These are phyloP conservation scores for Melanostoma scalare DNA, from an alignment of 2,888 invertebrate genomes.

Conservation along the genomic window DNA sequence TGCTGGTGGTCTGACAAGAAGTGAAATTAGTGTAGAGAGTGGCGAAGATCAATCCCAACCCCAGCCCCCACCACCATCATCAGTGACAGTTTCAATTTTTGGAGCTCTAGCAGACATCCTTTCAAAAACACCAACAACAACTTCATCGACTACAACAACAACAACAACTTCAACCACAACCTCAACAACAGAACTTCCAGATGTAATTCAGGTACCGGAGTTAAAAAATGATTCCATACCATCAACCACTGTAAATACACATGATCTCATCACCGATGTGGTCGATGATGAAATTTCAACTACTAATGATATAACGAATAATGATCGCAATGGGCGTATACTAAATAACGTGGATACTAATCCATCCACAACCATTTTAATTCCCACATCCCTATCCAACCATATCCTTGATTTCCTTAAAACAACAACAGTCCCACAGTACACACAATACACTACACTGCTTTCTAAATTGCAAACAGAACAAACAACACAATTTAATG, in stretches of 20 bases:
- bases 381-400: constrained; percentile 16
- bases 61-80: constrained; percentile 10
- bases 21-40: constrained; percentile 83
- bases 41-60: constrained; percentile 75
- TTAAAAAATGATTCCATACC: constrained; percentile 49
- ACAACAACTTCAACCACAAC: constrained; percentile 75
- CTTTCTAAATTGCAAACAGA: constrained; percentile 42
- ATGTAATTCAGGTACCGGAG: constrained; percentile 74
- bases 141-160: constrained; percentile 72
- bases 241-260: constrained; percentile 73
- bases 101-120: constrained; percentile 85
- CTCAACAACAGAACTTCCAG: constrained; percentile 74
- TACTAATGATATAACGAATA: constrained; percentile 74
- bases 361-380: constrained; percentile 42
- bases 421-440: constrained; percentile 49
- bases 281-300: constrained; percentile 72
- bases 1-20: constrained; percentile 74
- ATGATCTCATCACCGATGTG: constrained; percentile 65
- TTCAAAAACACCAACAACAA: constrained; percentile 75
- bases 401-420: constrained; percentile 23
- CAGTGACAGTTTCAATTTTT: constrained; percentile 84
- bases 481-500: constrained; percentile 48
- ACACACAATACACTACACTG: constrained; percentile 48
- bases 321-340: constrained; percentile 66
- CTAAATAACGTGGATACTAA: constrained; percentile 68